Percentiles rank a stretch among this genome's conserved stretches.
These are phyloP conservation scores for Castor canadensis DNA, from an alignment of 2,113 vertebrate genomes.

Conservation along the genomic window DNA sequence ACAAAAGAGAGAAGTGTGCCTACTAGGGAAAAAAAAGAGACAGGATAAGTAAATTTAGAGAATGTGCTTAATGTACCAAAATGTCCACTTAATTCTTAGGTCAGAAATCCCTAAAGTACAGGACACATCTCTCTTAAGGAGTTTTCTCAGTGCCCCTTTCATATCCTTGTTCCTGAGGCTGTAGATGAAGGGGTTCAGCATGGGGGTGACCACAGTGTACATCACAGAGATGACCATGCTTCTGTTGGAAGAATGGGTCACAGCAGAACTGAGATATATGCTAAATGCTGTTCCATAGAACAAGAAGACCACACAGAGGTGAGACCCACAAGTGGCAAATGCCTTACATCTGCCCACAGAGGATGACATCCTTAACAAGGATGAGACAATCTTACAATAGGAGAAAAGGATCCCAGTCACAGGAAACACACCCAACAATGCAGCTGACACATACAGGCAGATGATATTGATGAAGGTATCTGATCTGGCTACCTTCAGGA, in stretches of 20 bases:
- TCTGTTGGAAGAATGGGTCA: neutral
- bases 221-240: neutral
- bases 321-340: neutral
- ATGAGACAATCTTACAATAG: slow-evolving; percentile 9
- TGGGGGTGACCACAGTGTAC: neutral
- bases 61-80: too few relatives aligned
- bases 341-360: neutral
- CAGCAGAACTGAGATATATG: slow-evolving; percentile 31
- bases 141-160: neutral
- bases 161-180: neutral
- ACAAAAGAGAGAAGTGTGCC: too few relatives aligned
- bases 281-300: neutral
- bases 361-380: neutral
- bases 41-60: too few relatives aligned
- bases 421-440: neutral
- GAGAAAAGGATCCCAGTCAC: neutral
- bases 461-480: neutral
- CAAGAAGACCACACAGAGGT: neutral
- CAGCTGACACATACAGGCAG: neutral
- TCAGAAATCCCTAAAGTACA: too few relatives aligned
- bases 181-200: too few relatives aligned
- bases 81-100: too few relatives aligned
- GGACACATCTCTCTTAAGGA: neutral
- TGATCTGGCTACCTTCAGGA: neutral
- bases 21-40: too few relatives aligned